These are phyloP conservation scores for Oostethus manadensis DNA, from an alignment of 2,113 vertebrate genomes.

Conservation along the genomic window DNA sequence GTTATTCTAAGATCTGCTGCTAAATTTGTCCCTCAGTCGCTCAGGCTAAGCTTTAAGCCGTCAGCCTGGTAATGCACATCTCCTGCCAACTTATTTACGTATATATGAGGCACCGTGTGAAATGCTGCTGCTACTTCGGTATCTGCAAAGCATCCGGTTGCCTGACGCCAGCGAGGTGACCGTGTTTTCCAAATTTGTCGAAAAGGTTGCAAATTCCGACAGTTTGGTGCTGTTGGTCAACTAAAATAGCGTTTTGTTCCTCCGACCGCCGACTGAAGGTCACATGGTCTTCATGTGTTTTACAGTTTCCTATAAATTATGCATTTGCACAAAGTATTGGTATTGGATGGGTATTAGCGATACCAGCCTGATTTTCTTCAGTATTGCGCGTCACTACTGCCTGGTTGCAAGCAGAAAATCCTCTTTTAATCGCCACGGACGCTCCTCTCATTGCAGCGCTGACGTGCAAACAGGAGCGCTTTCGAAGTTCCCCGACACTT, in stretches of 20 bases:
- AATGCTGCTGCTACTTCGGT: conserved; percentile 32
- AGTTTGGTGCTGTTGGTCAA: neutral
- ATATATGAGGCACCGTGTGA: conserved; percentile 42
- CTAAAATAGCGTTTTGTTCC: neutral
- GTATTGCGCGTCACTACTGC: too few relatives aligned
- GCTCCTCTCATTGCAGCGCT: too few relatives aligned
- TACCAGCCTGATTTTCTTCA: neutral
- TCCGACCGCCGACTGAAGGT: neutral
- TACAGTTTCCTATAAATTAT: too few relatives aligned
- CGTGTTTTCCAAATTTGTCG: neutral
- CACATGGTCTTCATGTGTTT: neutral
- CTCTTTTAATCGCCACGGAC: too few relatives aligned
- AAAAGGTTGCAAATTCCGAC: neutral
- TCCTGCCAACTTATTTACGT: conserved; percentile 60
- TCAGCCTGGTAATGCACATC: conserved; percentile 68
- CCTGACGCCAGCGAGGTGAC: conserved; percentile 31
- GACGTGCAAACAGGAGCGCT: too few relatives aligned
- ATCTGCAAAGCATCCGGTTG: conserved; percentile 32
- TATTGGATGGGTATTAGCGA: too few relatives aligned
- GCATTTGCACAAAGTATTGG: too few relatives aligned
- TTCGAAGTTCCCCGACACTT: too few relatives aligned
- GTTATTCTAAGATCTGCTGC: conserved; percentile 74
- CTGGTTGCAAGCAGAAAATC: too few relatives aligned
- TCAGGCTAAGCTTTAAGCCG: conserved; percentile 70
- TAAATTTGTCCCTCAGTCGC: conserved; percentile 73